Evolutionary conservation across 1,140 invertebrate species (phyloP), one percentile per base, ranked within the genome.

Genomic region (Ephestia elutella): DNA sequence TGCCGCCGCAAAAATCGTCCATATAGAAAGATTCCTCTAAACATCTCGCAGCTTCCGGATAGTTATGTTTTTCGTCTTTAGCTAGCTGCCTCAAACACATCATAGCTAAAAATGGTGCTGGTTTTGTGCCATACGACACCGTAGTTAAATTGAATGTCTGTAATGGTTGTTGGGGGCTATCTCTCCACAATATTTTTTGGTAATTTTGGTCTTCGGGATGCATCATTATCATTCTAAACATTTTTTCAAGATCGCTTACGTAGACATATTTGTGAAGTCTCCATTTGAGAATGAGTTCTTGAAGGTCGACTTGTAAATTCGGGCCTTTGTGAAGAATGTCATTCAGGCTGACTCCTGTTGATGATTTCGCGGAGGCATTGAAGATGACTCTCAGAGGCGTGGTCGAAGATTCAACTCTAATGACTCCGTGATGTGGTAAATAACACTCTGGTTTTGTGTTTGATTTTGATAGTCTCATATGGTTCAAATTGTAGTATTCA

Each of bases 261-360:
- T 18, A 50, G 5, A 19, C 49, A 19, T 50, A 50, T 19, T 50
- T 7, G 17, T 50, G 18, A 7, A 18, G 15, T 50, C 49, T 17
- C 49, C 49, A 50, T 20, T 50, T 50, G 7, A 50, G 19, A 11
- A 50, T 50, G 15, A 50, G 19, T 4, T 7, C 15, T 50, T 50
- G 49, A 11, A 50, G 19, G 11, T 50, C 49, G 7, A 18, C n/a
- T 50, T 50, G 49, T 50, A 50, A 50, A 50, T 50, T 50, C 15
- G 15, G 17, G 9, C 49, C 49, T 18, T 11, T 19, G 4, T 50
- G 15, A 8, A 50, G 8, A 10, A 50, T 19, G 1, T 19, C n/a
- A 17, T 50, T 50, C 18, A 50, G 18, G 18, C 49, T 50, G 19
- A 19, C 9, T 8, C 49, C 49, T 19, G 49, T 50, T 1, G 49